phyloP scores from a whole-genome alignment of 2,888 invertebrate species.

The Fragum fragum region DNA sequence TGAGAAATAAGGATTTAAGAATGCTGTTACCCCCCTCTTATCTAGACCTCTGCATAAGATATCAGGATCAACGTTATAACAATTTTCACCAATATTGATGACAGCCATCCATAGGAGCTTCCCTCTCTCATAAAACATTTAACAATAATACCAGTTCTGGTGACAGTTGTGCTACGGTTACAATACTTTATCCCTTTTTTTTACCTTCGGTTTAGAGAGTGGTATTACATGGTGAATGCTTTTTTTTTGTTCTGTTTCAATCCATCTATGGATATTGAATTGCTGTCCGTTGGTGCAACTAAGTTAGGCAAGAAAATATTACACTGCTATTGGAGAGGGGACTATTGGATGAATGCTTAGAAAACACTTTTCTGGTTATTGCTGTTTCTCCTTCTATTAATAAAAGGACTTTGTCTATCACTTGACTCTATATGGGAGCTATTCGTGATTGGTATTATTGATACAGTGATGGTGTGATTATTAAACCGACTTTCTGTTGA shows the following conservation, averaged over 20 bases:
- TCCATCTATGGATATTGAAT: constrained; percentile 29
- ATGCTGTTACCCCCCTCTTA: too few species aligned
- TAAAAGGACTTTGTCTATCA: background rate
- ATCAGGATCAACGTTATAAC: background rate
- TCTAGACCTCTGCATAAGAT: background rate
- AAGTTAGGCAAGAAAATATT: background rate
- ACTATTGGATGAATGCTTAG: constrained; percentile 20
- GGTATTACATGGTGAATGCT: constrained; percentile 15
- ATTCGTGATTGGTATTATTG: constrained; percentile 4
- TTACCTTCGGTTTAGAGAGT: background rate
- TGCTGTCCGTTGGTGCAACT: background rate
- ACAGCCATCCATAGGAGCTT: constrained; percentile 16
- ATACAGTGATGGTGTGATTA: background rate
- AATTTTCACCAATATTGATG: constrained; percentile 34
- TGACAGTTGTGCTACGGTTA: constrained; percentile 24
- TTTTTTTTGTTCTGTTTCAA: background rate
- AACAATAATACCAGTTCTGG: constrained; percentile 18
- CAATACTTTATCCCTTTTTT: constrained; percentile 8
- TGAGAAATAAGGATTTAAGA: too few species aligned
- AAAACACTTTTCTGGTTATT: background rate
- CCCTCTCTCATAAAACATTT: constrained; percentile 32
- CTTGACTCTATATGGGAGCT: background rate
- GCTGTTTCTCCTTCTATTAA: background rate
- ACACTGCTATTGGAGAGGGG: constrained; percentile 14
- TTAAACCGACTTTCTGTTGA: too few species aligned